phyloP scores from a whole-genome alignment of 2,113 vertebrate genomes.

The Lethenteron camtschaticum region DNA sequence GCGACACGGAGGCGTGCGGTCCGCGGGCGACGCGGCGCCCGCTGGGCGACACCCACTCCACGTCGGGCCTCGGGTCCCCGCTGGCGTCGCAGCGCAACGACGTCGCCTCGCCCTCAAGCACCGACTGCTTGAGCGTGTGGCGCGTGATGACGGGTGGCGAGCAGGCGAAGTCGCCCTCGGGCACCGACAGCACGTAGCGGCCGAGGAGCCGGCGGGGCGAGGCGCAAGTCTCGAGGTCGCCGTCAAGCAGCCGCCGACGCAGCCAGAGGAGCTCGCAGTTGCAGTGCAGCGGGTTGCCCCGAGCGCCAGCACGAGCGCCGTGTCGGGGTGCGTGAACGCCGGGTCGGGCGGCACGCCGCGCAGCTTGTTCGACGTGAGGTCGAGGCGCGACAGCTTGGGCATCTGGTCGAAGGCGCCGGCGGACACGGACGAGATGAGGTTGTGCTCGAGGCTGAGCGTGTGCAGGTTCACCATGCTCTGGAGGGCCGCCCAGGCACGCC shows the following conservation, averaged over 20 bases:
- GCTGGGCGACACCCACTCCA: constrained; percentile 70
- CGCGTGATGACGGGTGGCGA: constrained; percentile 65
- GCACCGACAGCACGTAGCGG: constrained; percentile 65
- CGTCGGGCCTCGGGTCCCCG: constrained; percentile 46
- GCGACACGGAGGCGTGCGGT: constrained; percentile 42
- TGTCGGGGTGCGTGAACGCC: constrained; percentile 47
- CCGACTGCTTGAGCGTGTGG: constrained; percentile 60
- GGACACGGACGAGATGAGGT: constrained; percentile 39
- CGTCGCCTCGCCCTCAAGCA: constrained; percentile 56
- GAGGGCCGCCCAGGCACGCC: constrained; percentile 36
- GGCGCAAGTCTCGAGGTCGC: constrained; percentile 71
- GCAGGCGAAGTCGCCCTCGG: constrained; percentile 63
- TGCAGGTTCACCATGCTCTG: constrained; percentile 32
- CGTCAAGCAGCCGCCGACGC: constrained; percentile 35
- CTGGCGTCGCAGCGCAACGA: constrained; percentile 47
- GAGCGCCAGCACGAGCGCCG: constrained; percentile 52
- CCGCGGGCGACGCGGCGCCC: constrained; percentile 55
- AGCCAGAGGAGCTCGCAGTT: constrained; percentile 72
- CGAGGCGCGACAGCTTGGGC: constrained; percentile 40
- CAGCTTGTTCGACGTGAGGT: constrained; percentile 51
- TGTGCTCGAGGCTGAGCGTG: constrained; percentile 41
- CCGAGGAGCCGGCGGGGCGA: constrained; percentile 41
- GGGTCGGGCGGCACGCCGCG: constrained; percentile 49
- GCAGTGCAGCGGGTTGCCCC: constrained; percentile 73
- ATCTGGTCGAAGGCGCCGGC: constrained; percentile 46